Base-by-base conservation (phyloP, 2,888 invertebrate species). In the Glaucopsyche alexis region DNA sequence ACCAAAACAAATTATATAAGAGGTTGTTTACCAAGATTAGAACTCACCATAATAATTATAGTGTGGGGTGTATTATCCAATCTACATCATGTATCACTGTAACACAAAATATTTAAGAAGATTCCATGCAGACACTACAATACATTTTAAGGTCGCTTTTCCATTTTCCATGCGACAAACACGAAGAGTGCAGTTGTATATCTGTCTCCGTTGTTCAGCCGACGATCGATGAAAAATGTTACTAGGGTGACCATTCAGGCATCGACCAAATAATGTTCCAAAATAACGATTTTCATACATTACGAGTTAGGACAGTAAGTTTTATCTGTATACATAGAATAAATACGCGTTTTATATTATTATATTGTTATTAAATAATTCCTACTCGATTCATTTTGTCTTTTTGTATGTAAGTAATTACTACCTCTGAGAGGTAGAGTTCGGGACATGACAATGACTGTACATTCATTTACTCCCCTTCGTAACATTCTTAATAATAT, bases 161-260 rank as follows among this genome's bases (percentile, higher is more conserved):
- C 80, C 85, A 86, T 87, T 86, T 87, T 88, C 85, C 85, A 90
- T 91, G 91, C 92, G 90, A 86, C 91, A 90, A 88, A 87, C 80
- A 72, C 71, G 88, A 91, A 81, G 78, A 80, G 87, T 78, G 78
- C 77, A 79, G 84, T 82, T 76, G 78, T 85, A 92, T 88, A 82
- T 82, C 76, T 76, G 80, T 89, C 89, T 81, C 86, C 84, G 81
- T 89, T 85, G 82, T 85, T 83, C 83, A 79, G 77, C 71, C 80
- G 80, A 80, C 84, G 88, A 92, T 92, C 92, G 91, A 92, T 92
- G 91, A 80, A 74, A 70, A 77, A 79, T 80, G 81, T 78, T 79
- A 81, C 77, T 86, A 80, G 91, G 91, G 90, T 90, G 88, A 84
- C 89, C 85, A 88, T 79, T 78, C 67, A 72, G 75, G 69, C 40